Evolutionary conservation across 92 coral and sea anemone genomes (phyloP), one percentile per base, ranked within the genome.

Genomic region (Siderastrea radians): DNA sequence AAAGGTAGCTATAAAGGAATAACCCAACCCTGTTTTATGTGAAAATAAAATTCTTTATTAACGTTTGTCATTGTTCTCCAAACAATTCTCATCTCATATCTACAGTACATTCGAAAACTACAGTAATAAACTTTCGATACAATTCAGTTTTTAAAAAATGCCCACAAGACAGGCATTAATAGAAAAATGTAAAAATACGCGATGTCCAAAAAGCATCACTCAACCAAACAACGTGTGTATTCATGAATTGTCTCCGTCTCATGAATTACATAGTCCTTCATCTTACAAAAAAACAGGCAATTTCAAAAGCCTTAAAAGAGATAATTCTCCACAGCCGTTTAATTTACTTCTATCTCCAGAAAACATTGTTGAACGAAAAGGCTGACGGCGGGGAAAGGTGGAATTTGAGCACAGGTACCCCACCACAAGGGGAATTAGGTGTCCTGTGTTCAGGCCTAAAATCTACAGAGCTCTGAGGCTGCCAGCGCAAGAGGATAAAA

Each of bases 11-110:
- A 0, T 26, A 26, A 26, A 26, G 38, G 38, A 26, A 26, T 0
- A 26, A 26, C 38, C 38, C 38, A 26, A 17, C 45, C 60, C n/a
- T 45, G 0, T 12, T n/a, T 10, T 1, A 8, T 0, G 38, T 16
- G 8, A 43, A 68, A 17, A 44, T 52, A 68, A 81, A 44, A 45
- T 15, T 54, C 68, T 81, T 55, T 82, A 82, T 58, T 82, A 50
- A 80, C 66, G 17, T 64, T 19, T 67, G 13, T 12, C 14, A 13
- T 3, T 55, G 47, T 46, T 73, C 7, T 44, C 52, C 16, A 60
- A 78, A 61, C 19, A 65, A 79, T 19, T 79, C 14, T 15, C 51
- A n/a, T 63, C 16, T 19, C 6, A 68, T 50, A 50, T 54, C 78
- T 82, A 82, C 77, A 2, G 11, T 38, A 3, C 38, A 66, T 47